Evolutionary conservation across 2,888 invertebrate species (phyloP).

Genomic region (Lottia scabra): DNA sequence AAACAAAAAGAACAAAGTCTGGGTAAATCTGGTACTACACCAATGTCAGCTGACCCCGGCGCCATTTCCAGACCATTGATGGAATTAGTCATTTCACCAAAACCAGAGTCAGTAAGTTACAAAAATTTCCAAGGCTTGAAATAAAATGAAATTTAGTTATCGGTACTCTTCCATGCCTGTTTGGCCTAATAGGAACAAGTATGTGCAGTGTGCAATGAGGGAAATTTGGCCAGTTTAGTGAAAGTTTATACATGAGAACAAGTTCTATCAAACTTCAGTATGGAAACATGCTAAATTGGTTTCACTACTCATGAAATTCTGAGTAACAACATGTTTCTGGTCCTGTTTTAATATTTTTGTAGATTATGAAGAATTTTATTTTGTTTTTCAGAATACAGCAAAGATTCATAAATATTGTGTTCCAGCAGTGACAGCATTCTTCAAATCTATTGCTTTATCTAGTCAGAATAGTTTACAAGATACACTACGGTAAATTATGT

Average conservation of each 20-base stretch:
- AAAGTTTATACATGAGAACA: too few relatives aligned
- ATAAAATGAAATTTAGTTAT: too few relatives aligned
- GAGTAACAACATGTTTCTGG: too few relatives aligned
- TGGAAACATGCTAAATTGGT: too few relatives aligned
- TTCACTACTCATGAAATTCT: too few relatives aligned
- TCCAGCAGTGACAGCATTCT: constrained; percentile 94
- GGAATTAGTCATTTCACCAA: constrained; percentile 40
- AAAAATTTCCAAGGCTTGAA: too few relatives aligned
- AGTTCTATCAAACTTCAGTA: too few relatives aligned
- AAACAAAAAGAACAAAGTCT: constrained; percentile 68
- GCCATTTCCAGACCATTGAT: constrained; percentile 20
- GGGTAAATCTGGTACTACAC: constrained; percentile 7
- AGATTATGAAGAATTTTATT: not conserved
- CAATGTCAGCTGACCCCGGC: constrained; percentile 17
- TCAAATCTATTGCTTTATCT: constrained; percentile 92
- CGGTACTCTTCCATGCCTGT: too few relatives aligned
- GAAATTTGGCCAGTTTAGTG: too few relatives aligned
- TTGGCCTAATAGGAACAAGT: too few relatives aligned
- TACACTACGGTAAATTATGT: constrained; percentile 76
- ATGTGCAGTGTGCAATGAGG: too few relatives aligned
- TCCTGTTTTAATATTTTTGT: not conserved
- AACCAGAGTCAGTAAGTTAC: constrained; percentile 47
- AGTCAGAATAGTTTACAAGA: constrained; percentile 92
- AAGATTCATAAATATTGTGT: constrained; percentile 79
- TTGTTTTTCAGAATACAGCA: constrained; percentile 45